Conservation (phyloP, 2,113 vertebrate genomes). For the Cochlearius cochlearius region DNA sequence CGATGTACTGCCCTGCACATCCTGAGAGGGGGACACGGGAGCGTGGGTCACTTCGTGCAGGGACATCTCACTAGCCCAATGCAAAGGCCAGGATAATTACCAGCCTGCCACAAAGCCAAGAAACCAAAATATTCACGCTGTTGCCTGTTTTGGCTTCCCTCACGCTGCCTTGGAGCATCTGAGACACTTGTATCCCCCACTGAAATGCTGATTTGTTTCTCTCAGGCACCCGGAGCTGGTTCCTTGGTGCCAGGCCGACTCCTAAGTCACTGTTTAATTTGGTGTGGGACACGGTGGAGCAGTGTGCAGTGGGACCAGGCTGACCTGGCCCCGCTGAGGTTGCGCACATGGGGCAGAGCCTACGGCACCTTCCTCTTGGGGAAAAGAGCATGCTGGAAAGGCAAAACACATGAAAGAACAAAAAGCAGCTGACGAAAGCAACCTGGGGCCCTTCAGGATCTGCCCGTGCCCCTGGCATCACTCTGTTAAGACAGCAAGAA, state of each 20-base stretch:
- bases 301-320: neutral
- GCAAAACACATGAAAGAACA: neutral
- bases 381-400: neutral
- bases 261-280: neutral
- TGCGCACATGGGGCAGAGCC: rapidly evolving
- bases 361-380: neutral
- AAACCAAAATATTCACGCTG: neutral
- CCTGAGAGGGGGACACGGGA: neutral
- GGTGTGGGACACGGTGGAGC: neutral
- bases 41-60: neutral
- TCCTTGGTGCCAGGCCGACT: neutral
- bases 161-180: neutral
- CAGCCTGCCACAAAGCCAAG: neutral
- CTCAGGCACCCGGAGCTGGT: neutral
- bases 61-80: neutral
- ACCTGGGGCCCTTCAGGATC: neutral
- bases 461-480: neutral
- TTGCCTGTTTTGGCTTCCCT: neutral
- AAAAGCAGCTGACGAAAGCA: neutral
- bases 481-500: neutral
- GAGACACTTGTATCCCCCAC: neutral
- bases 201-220: neutral
- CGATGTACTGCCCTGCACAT: rapidly evolving
- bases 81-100: neutral
- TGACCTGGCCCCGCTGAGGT: rapidly evolving